Conservation (phyloP, 2,113 vertebrate species). For the Leuciscus idus region DNA sequence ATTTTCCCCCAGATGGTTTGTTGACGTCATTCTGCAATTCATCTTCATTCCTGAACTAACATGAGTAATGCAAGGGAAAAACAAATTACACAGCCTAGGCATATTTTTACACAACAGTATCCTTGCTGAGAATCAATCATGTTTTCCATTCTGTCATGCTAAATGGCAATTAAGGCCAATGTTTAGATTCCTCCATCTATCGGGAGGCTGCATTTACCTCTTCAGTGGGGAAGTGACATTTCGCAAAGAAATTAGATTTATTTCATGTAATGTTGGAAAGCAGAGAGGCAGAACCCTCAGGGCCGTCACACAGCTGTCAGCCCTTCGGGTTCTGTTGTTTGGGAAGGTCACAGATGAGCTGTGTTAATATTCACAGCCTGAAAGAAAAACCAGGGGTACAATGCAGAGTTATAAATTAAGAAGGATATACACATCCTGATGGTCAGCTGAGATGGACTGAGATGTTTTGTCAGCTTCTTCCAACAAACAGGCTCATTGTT, state of each 20-base stretch:
- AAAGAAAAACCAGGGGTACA: too few species aligned
- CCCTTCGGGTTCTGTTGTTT: constrained; percentile 31
- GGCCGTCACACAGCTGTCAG: background rate
- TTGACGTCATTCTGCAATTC: constrained; percentile 31
- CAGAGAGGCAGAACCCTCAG: constrained; percentile 9
- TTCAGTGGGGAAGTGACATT: constrained; percentile 60
- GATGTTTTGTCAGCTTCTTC: background rate
- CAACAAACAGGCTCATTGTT: background rate
- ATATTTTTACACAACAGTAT: background rate
- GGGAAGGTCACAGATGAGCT: constrained; percentile 43
- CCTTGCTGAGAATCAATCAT: constrained; percentile 47
- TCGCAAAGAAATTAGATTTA: constrained; percentile 59
- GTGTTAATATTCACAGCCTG: constrained; percentile 60
- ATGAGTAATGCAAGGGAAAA: background rate
- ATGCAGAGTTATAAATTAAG: background rate
- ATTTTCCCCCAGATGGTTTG: constrained; percentile 24
- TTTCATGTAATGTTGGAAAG: constrained; percentile 40
- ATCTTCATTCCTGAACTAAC: constrained; percentile 16
- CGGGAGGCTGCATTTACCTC: constrained; percentile 71
- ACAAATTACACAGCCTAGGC: constrained; percentile 14
- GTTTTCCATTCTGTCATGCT: constrained; percentile 48
- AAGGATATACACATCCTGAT: background rate
- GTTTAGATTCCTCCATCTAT: constrained; percentile 19
- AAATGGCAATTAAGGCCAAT: constrained; percentile 24
- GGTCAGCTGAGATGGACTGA: background rate